phyloP scores from a whole-genome alignment of 2,888 invertebrate species.

The Pammene fasciana region DNA sequence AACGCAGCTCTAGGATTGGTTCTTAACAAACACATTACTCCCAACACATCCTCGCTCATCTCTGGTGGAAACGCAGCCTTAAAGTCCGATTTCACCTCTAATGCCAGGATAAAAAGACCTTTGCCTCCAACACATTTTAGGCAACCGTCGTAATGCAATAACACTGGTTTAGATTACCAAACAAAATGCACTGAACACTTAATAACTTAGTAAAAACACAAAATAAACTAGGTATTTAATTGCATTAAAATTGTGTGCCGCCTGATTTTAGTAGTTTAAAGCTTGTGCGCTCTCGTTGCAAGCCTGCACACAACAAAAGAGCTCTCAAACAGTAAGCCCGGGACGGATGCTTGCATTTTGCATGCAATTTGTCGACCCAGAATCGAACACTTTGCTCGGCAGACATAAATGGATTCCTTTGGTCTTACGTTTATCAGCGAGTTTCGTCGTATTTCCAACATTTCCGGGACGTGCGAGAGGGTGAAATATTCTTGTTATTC shows the following conservation, averaged over 20 bases:
- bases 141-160: too few species aligned
- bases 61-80: too few species aligned
- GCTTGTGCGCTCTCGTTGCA: too few species aligned
- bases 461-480: constrained; percentile 1
- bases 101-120: too few species aligned
- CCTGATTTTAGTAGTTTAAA: background rate
- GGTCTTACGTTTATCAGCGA: constrained; percentile 21
- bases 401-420: constrained; percentile 32
- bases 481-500: constrained; percentile 5
- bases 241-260: background rate
- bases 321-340: constrained; percentile 23
- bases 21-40: too few species aligned
- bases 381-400: constrained; percentile 31
- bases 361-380: constrained; percentile 33
- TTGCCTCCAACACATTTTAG: too few species aligned
- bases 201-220: background rate
- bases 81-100: too few species aligned
- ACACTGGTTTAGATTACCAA: too few species aligned
- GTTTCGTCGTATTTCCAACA: constrained; percentile 11
- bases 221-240: background rate
- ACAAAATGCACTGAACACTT: background rate
- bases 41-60: too few species aligned
- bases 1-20: too few species aligned
- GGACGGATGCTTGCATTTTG: constrained; percentile 40
- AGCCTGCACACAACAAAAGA: constrained; percentile 17